Evolutionary conservation across 1,140 invertebrate species (phyloP), one percentile per base, ranked within the genome.

Genomic region (Conus betulinus): DNA sequence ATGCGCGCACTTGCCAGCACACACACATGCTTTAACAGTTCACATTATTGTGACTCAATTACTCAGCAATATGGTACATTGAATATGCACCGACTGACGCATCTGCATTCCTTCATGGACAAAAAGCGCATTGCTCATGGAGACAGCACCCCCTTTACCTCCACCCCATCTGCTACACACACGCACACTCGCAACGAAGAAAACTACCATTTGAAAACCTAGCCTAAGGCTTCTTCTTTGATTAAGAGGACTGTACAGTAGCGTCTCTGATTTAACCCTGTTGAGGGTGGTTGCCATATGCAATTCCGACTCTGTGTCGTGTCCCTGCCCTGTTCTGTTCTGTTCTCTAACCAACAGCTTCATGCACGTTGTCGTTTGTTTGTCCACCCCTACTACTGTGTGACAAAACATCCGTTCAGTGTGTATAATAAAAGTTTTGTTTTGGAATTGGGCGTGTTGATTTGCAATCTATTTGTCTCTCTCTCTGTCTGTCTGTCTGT

Each of bases 121-220:
- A 39, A 39, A 39, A 39, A 39, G 39, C 39, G 39, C 39, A 39
- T 39, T 39, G 39, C 39, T 39, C 39, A 39, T 39, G 39, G 39
- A 39, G 39, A 39, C 39, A 39, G 39, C 39, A 39, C 39, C 39
- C 39, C 3, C 39, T 39, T 39, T 39, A 0, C 39, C 39, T 3
- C 39, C 39, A 39, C 39, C 39, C 39, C 39, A 39, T 39, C 39
- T 39, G 39, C 39, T 55, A 63, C 55, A 84, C 53, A 63, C 53
- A 63, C 27, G 63, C 82, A 63, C 55, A 63, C 82, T 25, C 25
- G 52, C 57, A 84, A 67, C 53, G 27, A 57, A 84, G n/a, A 84
- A 55, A 63, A 17, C 13, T 52, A 63, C 20, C 55, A 63, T 51
- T 5, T 25, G 25, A 6, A 63, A 53, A 84, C 55, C 51, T 51